phyloP scores from a whole-genome alignment of 2,888 invertebrate species.

The Odontothrips loti region DNA sequence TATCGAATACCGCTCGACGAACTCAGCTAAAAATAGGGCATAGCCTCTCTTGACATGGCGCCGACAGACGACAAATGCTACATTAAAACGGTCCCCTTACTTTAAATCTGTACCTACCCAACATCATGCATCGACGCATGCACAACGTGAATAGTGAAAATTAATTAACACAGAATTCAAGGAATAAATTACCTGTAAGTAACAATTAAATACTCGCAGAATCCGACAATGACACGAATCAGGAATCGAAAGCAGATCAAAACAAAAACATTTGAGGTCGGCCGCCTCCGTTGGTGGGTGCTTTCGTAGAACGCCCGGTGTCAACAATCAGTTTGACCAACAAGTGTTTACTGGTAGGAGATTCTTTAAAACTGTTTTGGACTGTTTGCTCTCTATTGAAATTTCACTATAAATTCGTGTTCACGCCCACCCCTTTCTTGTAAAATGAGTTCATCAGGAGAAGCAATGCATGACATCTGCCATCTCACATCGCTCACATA shows the following conservation, averaged over 20 bases:
- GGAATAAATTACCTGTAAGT: background rate
- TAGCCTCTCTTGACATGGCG: slow-evolving; percentile 3
- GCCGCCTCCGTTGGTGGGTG: too few relatives aligned
- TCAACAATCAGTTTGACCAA: too few relatives aligned
- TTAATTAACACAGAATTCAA: background rate
- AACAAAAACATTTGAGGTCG: background rate
- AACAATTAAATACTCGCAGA: background rate
- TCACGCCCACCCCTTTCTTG: too few relatives aligned
- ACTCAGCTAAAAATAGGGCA: slow-evolving; percentile 18
- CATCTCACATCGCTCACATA: too few relatives aligned
- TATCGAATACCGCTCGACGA: background rate
- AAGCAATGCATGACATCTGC: too few relatives aligned
- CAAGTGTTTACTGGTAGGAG: too few relatives aligned
- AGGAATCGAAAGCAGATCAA: slow-evolving; percentile 10
- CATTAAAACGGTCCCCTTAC: background rate
- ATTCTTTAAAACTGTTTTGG: too few relatives aligned
- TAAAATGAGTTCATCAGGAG: too few relatives aligned
- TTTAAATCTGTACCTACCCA: background rate
- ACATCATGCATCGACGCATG: background rate
- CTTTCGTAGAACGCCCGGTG: too few relatives aligned
- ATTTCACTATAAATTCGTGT: too few relatives aligned
- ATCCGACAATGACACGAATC: background rate
- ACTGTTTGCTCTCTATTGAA: too few relatives aligned
- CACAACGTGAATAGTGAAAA: background rate
- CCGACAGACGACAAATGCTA: slow-evolving; percentile 13